These are phyloP conservation scores for Plutomurus gul DNA, from an alignment of 1,140 invertebrate species.

Conservation along the genomic window DNA sequence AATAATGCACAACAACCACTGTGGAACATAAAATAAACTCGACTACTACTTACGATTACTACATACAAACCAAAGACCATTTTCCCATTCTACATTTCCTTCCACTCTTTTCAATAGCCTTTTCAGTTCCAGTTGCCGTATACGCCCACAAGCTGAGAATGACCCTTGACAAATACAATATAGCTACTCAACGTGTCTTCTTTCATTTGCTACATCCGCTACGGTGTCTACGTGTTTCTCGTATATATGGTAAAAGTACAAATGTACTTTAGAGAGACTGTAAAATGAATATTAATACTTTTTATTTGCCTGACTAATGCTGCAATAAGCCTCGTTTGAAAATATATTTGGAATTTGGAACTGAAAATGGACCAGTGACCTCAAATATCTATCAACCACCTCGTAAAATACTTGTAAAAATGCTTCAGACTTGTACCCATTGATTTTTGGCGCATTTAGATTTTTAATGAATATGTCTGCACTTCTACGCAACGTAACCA, in stretches of 20 bases:
- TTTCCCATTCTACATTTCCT: background rate
- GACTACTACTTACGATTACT: too few species aligned
- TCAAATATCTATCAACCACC: slow-evolving; percentile 9
- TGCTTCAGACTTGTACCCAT: background rate
- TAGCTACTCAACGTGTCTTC: too few species aligned
- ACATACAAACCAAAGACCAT: slow-evolving; percentile 2
- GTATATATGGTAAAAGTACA: too few species aligned
- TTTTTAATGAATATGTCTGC: background rate
- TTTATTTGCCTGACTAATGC: too few species aligned
- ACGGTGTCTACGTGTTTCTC: too few species aligned
- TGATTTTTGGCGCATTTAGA: background rate
- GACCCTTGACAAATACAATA: slow-evolving; percentile 19
- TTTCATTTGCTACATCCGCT: too few species aligned
- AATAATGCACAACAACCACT: slow-evolving; percentile 21
- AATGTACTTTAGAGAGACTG: too few species aligned
- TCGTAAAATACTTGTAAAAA: background rate
- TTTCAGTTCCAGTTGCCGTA: background rate
- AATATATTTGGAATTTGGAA: background rate
- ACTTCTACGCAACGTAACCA: background rate
- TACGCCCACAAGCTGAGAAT: slow-evolving; percentile 10
- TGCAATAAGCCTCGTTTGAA: background rate
- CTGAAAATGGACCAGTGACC: background rate
- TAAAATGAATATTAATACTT: too few species aligned
- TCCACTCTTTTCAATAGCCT: background rate
- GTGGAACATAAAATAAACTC: slow-evolving; percentile 1